A percentile compares a stretch with the other conserved stretches of the same genome.
Evolutionary conservation across 2,888 invertebrate genomes (phyloP).

Genomic region (Chloromyia formosa): DNA sequence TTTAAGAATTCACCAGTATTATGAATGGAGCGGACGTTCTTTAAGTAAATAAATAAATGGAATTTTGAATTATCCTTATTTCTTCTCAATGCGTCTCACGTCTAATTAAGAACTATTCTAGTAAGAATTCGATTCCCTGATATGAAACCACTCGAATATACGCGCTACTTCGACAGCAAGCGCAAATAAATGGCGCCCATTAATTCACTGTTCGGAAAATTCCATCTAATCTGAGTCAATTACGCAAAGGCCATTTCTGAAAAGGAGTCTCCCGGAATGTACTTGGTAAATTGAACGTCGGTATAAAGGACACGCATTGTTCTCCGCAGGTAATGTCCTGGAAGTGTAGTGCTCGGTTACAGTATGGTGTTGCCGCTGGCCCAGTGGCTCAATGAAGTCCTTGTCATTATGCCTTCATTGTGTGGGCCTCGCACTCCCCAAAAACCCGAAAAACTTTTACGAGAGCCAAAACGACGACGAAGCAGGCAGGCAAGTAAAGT

Average conservation of each 20-base stretch:
- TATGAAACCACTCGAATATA: no score
- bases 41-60: no score
- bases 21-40: no score
- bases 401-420: background rate
- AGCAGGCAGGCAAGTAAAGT: background rate
- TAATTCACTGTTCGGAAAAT: constrained; percentile 30
- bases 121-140: no score
- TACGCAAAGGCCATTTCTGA: constrained; percentile 7
- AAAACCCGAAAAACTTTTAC: constrained; percentile 29
- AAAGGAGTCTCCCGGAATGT: background rate
- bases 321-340: background rate
- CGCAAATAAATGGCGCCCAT: constrained; percentile 12
- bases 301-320: constrained; percentile 13
- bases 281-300: constrained; percentile 1
- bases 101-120: no score
- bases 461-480: background rate
- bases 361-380: no score
- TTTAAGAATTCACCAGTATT: no score
- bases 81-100: no score
- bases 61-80: no score
- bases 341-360: no score
- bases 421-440: background rate
- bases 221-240: constrained; percentile 24
- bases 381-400: background rate
- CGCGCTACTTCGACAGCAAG: background rate